Conservation (phyloP, 2,888 invertebrate genomes). For the Drosophila antonietae region DNA sequence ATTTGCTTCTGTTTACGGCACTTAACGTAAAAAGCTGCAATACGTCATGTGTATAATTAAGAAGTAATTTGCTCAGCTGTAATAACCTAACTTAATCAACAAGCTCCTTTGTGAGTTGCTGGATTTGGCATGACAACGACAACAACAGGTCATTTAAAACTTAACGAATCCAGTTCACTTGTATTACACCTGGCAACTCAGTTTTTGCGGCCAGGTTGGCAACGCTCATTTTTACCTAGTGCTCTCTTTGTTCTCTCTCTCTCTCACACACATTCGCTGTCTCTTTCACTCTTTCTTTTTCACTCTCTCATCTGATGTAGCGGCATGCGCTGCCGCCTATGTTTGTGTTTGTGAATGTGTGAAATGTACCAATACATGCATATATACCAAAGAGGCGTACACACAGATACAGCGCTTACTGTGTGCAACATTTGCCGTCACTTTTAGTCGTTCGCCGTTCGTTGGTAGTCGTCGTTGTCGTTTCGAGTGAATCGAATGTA, state of each 20-base stretch:
- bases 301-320: conserved; percentile 50
- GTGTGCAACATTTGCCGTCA: conserved; percentile 74
- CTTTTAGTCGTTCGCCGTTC: conserved; percentile 82
- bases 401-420: conserved; percentile 64
- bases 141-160: conserved; percentile 57
- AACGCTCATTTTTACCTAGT: conserved; percentile 45
- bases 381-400: conserved; percentile 42
- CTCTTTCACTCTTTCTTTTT: conserved; percentile 16
- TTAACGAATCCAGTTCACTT: conserved; percentile 56
- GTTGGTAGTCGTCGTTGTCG: conserved; percentile 84
- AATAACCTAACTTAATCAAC: conserved; percentile 32
- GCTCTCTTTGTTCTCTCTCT: conserved; percentile 27
- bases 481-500: conserved; percentile 84
- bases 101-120: conserved; percentile 2
- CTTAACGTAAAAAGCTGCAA: conserved; percentile 14
- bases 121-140: conserved; percentile 28
- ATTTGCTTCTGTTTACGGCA: conserved; percentile 25
- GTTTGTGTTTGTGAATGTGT: conserved; percentile 18
- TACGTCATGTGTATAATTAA: conserved; percentile 17
- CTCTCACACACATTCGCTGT: background rate
- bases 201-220: conserved; percentile 60
- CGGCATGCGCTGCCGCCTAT: conserved; percentile 59
- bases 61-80: conserved; percentile 15
- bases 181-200: conserved; percentile 68
- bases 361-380: conserved; percentile 29